These are phyloP conservation scores for Mico argentatus DNA, from an alignment of 2,797 vertebrate species.

Conservation along the genomic window DNA sequence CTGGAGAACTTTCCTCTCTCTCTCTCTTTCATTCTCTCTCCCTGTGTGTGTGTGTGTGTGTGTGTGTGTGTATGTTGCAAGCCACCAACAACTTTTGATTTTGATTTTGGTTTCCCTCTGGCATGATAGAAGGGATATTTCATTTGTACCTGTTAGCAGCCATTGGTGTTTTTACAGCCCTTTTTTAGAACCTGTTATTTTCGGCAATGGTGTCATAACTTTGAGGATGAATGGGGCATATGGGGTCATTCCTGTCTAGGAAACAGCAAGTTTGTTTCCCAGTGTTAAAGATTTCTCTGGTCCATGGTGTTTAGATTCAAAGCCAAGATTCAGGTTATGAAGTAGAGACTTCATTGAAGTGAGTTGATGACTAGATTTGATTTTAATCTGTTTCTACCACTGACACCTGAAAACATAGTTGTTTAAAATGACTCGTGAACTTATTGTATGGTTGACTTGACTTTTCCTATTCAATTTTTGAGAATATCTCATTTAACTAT, in stretches of 20 bases:
- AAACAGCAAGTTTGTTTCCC: not conserved
- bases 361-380: constrained; percentile 23
- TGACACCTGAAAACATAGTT: not conserved
- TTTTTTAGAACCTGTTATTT: constrained; percentile 62
- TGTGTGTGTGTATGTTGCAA: constrained; percentile 2
- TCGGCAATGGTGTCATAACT: not conserved
- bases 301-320: constrained; percentile 47
- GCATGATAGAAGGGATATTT: not conserved
- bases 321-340: constrained; percentile 15
- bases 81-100: constrained; percentile 58
- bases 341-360: not conserved
- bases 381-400: constrained; percentile 40
- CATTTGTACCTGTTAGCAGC: constrained; percentile 65
- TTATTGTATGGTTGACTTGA: not conserved
- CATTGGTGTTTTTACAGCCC: constrained; percentile 49
- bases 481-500: not conserved
- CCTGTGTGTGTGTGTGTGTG: not conserved
- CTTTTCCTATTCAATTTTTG: not conserved
- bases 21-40: too few relatives aligned
- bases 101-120: constrained; percentile 68
- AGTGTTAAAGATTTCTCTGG: constrained; percentile 19
- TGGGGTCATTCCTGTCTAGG: constrained; percentile 42
- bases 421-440: not conserved
- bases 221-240: not conserved
- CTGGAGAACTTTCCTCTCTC: constrained; percentile 66